phyloP scores from a whole-genome alignment of 2,888 invertebrate species.

The Macrophya alboannulata region DNA sequence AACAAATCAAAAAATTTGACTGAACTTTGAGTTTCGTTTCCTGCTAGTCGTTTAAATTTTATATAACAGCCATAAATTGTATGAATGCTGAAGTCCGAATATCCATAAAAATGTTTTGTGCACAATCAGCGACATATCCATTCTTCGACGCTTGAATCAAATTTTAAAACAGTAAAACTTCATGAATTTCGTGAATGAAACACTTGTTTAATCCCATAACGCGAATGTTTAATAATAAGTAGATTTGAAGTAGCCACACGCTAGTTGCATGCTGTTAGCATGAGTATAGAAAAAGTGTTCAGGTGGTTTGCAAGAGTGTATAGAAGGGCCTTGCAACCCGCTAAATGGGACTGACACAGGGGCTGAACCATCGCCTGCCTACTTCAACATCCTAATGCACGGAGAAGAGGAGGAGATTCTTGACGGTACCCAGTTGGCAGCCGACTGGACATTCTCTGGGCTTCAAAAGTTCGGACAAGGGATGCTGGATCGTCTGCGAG shows the following conservation, averaged over 20 bases:
- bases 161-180: background rate
- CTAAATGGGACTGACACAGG: slow-evolving; percentile 82
- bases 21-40: background rate
- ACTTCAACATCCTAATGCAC: slow-evolving; percentile 95
- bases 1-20: background rate
- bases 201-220: background rate
- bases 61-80: background rate
- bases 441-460: slow-evolving; percentile 96
- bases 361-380: slow-evolving; percentile 96
- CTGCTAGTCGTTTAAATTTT: background rate
- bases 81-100: background rate
- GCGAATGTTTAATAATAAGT: slow-evolving; percentile 19
- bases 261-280: slow-evolving; percentile 46
- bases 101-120: too few relatives aligned
- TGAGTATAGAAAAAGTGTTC: slow-evolving; percentile 67
- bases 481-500: slow-evolving; percentile 92
- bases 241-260: background rate
- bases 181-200: background rate
- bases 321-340: slow-evolving; percentile 66
- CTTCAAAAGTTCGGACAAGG: slow-evolving; percentile 98
- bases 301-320: slow-evolving; percentile 70
- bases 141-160: background rate
- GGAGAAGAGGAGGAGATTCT: slow-evolving; percentile 93
- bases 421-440: slow-evolving; percentile 96
- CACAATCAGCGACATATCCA: too few relatives aligned